Percentiles rank a stretch among this genome's conserved stretches.
Conservation (phyloP, 2,797 vertebrate species). For the Lagorchestes hirsutus region DNA sequence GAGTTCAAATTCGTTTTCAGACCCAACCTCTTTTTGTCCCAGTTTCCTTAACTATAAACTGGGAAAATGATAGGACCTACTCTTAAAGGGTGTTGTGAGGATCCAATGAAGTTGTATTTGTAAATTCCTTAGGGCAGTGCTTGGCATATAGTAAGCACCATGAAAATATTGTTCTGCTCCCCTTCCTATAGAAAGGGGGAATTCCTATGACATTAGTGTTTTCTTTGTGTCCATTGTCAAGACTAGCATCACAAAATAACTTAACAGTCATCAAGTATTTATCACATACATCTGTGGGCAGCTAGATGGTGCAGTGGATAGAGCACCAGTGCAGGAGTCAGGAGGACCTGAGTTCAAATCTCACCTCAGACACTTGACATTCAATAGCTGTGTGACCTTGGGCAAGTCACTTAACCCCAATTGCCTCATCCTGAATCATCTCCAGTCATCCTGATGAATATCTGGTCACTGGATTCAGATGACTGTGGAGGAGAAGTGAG, state of each 20-base stretch:
- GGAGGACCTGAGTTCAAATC: too few species aligned
- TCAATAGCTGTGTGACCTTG: too few species aligned
- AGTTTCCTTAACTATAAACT: constrained; percentile 5
- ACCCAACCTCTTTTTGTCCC: neutral
- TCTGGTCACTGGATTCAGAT: too few species aligned
- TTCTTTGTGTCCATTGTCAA: neutral
- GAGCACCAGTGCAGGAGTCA: too few species aligned
- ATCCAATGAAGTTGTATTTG: constrained; percentile 2
- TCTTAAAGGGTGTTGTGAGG: constrained; percentile 14
- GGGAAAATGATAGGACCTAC: neutral
- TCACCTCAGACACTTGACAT: too few species aligned
- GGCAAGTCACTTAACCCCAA: too few species aligned
- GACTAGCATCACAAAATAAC: neutral
- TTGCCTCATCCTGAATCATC: too few species aligned
- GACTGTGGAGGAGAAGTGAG: too few species aligned
- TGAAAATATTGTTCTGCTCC: neutral
- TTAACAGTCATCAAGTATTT: neutral
- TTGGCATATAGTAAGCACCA: neutral
- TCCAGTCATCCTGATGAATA: too few species aligned
- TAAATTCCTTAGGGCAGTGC: neutral
- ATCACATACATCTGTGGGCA: neutral
- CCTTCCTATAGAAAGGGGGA: neutral
- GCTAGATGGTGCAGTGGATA: too few species aligned
- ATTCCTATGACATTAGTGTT: neutral
- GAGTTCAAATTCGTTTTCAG: constrained; percentile 16